A percentile compares a stretch with the other conserved stretches of the same genome.
Conservation (phyloP, 23 tunicate species). For the Ascidia mentula region DNA sequence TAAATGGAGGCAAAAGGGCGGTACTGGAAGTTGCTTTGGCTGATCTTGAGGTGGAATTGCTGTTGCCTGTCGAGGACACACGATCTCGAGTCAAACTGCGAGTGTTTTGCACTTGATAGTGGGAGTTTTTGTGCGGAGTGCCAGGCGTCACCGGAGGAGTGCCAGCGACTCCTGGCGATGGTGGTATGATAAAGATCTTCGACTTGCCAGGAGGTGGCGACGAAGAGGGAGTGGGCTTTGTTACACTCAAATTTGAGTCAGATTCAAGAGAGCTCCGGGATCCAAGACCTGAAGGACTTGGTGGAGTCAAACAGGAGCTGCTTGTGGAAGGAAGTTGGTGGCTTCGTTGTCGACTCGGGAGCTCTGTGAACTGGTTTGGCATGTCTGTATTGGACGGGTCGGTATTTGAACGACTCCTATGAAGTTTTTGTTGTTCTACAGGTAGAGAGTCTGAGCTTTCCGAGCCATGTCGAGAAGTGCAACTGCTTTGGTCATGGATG, state of each 20-base stretch:
- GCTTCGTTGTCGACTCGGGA: constrained; percentile 7
- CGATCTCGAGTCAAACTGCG: constrained; percentile 24
- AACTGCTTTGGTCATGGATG: neutral
- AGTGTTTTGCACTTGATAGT: neutral
- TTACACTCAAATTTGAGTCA: constrained; percentile 18
- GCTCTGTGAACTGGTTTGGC: neutral
- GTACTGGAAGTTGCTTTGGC: constrained; percentile 19
- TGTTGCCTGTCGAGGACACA: constrained; percentile 41
- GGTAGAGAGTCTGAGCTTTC: constrained; percentile 28
- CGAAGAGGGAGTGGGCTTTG: neutral
- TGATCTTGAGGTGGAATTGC: constrained; percentile 9
- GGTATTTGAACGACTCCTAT: constrained; percentile 36
- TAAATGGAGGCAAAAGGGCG: constrained; percentile 47
- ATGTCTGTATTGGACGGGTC: constrained; percentile 37
- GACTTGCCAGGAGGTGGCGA: constrained; percentile 11
- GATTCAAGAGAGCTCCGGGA: constrained; percentile 50
- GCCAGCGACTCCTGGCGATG: neutral
- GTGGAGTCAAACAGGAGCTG: constrained; percentile 42
- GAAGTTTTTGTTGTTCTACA: constrained; percentile 2
- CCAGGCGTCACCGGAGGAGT: constrained; percentile 33
- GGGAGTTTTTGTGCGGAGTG: constrained; percentile 36
- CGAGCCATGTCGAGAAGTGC: constrained; percentile 34
- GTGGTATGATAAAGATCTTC: constrained; percentile 9
- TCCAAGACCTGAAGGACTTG: constrained; percentile 41
- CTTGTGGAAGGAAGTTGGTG: constrained; percentile 32